Percentiles rank a stretch among this genome's conserved stretches.
These are phyloP conservation scores for Notarius quadriscutis DNA, from an alignment of 2,113 vertebrate genomes.

Conservation along the genomic window DNA sequence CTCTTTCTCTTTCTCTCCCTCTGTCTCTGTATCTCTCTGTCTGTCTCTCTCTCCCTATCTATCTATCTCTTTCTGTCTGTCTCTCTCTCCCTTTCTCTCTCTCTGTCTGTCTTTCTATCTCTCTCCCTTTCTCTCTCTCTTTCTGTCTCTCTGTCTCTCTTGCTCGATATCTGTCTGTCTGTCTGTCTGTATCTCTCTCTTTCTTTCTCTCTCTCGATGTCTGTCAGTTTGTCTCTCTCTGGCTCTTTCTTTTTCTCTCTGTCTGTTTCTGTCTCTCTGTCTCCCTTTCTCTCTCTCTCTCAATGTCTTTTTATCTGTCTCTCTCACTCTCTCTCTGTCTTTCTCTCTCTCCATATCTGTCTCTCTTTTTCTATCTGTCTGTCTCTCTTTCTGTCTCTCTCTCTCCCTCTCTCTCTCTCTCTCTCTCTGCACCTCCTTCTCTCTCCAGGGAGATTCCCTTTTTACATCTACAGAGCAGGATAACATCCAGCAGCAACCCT, in stretches of 20 bases:
- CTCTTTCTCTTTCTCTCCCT: too few relatives aligned
- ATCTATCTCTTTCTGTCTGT: too few relatives aligned
- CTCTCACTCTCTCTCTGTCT: background rate
- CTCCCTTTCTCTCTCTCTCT: background rate
- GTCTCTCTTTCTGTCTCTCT: background rate
- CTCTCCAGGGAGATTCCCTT: constrained; percentile 16
- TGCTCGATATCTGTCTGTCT: too few relatives aligned
- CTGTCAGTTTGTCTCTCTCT: background rate
- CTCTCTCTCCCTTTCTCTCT: too few relatives aligned
- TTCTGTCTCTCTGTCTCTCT: background rate
- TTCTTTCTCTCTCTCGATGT: background rate
- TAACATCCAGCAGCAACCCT: constrained; percentile 19
- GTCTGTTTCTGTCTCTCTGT: background rate
- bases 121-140: background rate
- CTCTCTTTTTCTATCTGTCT: background rate
- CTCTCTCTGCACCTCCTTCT: background rate
- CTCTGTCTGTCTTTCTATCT: too few relatives aligned
- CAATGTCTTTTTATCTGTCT: background rate
- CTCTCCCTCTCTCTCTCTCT: background rate
- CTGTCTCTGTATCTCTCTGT: too few relatives aligned
- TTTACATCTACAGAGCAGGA: background rate
- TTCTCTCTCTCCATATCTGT: background rate
- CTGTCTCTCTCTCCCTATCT: too few relatives aligned
- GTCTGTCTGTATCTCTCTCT: background rate
- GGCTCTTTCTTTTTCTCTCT: background rate